phyloP scores from a whole-genome alignment of 2,888 invertebrate genomes.

The Dioctria linearis region DNA sequence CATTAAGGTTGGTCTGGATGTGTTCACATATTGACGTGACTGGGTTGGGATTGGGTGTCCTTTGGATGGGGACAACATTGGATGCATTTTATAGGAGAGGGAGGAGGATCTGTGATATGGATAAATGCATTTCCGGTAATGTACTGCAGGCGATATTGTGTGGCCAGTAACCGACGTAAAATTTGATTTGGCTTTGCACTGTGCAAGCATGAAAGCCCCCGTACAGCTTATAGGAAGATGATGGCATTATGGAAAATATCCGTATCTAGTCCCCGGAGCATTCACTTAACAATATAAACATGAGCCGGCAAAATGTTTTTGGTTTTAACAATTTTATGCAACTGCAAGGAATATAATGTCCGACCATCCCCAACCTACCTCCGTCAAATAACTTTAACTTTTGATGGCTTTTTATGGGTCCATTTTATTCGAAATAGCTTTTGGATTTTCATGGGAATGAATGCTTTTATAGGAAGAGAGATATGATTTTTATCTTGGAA shows the following conservation, averaged over 20 bases:
- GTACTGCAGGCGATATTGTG: slow-evolving; percentile 57
- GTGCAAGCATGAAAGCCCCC: slow-evolving; percentile 15
- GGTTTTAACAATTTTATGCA: slow-evolving; percentile 40
- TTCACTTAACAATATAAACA: slow-evolving; percentile 49
- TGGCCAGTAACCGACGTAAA: slow-evolving; percentile 54
- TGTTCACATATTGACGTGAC: background rate
- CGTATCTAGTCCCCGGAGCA: slow-evolving; percentile 39
- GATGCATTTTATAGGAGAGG: background rate
- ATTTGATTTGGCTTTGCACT: slow-evolving; percentile 57
- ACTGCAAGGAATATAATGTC: slow-evolving; percentile 22
- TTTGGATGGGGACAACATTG: too few species aligned
- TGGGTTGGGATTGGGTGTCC: background rate
- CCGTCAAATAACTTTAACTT: background rate
- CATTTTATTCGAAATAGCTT: too few species aligned
- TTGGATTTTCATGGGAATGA: too few species aligned
- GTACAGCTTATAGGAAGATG: slow-evolving; percentile 16
- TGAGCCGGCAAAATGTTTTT: slow-evolving; percentile 38
- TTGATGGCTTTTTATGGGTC: background rate
- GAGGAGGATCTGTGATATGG: slow-evolving; percentile 58
- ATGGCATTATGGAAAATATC: slow-evolving; percentile 43
- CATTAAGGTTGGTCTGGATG: slow-evolving; percentile 42
- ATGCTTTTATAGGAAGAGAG: too few species aligned
- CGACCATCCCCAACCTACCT: background rate
- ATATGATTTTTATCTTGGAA: too few species aligned
- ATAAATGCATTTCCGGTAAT: slow-evolving; percentile 59